Percentiles rank a stretch among this genome's conserved stretches.
phyloP scores from a whole-genome alignment of 2,797 vertebrate genomes.

The Acropternis orthonyx region DNA sequence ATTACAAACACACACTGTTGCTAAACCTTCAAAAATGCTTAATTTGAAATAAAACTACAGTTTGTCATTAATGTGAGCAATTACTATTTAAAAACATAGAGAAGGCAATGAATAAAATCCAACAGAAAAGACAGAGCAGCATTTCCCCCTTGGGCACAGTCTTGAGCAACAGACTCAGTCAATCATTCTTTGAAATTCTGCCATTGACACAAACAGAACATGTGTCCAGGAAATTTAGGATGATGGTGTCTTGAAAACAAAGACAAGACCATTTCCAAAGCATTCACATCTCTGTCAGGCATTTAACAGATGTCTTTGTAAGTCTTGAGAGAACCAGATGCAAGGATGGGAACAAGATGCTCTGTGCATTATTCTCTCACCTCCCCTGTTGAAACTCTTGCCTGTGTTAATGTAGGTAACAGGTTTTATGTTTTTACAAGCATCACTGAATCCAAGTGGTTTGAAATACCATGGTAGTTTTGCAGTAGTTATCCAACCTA shows the following conservation, averaged over 20 bases:
- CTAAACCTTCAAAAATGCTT: background rate
- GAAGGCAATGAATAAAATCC: background rate
- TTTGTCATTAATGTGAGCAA: background rate
- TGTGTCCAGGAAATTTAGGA: background rate
- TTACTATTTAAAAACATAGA: background rate
- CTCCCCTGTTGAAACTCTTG: background rate
- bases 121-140: background rate
- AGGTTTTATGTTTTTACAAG: background rate
- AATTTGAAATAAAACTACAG: background rate
- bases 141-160: background rate
- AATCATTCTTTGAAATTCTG: background rate
- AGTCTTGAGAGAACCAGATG: background rate
- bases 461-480: background rate
- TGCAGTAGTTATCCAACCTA: background rate
- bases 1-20: background rate
- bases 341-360: background rate
- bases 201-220: background rate
- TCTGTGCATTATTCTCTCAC: background rate
- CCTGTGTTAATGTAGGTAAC: background rate
- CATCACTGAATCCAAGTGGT: background rate
- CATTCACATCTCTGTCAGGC: background rate
- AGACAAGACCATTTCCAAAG: background rate
- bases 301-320: background rate
- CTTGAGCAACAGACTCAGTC: background rate
- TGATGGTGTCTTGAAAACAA: background rate